A percentile compares a stretch with the other conserved stretches of the same genome.
Conservation (phyloP, 1,140 invertebrate species). For the Neodiprion fabricii region DNA sequence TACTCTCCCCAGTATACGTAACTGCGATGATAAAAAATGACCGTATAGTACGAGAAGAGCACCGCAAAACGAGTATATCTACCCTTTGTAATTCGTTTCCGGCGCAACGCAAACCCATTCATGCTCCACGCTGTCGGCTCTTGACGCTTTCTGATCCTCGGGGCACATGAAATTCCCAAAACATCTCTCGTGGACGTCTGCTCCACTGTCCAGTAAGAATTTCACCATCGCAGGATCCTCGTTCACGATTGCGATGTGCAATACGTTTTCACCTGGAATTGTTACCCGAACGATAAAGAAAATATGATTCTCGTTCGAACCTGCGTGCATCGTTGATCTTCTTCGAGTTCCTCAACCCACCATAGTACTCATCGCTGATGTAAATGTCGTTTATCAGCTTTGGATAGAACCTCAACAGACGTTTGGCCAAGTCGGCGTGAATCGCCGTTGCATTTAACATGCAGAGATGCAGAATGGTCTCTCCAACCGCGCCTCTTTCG, state of each 20-base stretch:
- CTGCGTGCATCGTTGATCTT: not conserved
- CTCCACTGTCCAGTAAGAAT: constrained; percentile 90
- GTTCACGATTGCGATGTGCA: constrained; percentile 98
- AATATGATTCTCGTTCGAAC: too few relatives aligned
- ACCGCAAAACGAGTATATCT: constrained; percentile 30
- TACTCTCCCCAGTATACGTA: constrained; percentile 99
- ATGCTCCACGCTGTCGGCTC: constrained; percentile 86
- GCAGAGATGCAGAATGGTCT: constrained; percentile 93
- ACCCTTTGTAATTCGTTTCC: constrained; percentile 95
- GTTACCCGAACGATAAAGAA: too few relatives aligned
- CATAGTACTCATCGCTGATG: constrained; percentile 95
- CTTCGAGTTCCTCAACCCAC: constrained; percentile 60
- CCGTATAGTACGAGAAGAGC: too few relatives aligned
- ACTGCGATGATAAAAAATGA: constrained; percentile 56
- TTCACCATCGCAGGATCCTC: constrained; percentile 98
- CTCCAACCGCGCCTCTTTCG: constrained; percentile 93
- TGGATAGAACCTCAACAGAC: constrained; percentile 89
- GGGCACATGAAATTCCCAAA: constrained; percentile 96
- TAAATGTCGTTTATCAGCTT: constrained; percentile 97
- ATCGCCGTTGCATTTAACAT: constrained; percentile 89
- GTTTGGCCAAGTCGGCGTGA: constrained; percentile 91
- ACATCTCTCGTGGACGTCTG: constrained; percentile 89
- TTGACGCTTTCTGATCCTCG: constrained; percentile 93
- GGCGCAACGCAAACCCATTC: constrained; percentile 88
- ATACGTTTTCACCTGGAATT: constrained; percentile 78